phyloP scores from a whole-genome alignment of 2,113 vertebrate species.

The Psilopsiagon aymara region DNA sequence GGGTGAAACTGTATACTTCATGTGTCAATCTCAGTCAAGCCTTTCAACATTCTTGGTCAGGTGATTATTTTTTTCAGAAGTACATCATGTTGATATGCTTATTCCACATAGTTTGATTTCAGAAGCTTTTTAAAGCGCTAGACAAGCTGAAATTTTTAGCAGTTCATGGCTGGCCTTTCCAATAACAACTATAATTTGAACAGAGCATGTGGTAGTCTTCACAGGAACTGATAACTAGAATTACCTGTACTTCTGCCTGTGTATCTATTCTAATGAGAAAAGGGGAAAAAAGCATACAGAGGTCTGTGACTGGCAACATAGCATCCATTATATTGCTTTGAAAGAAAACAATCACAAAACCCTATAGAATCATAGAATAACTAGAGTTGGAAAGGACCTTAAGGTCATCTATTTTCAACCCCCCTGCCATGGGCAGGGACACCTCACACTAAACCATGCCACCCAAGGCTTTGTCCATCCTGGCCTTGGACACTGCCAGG shows the following conservation, averaged over 20 bases:
- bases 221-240: not conserved
- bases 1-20: not conserved
- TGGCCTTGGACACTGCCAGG: not conserved
- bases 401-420: not conserved
- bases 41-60: not conserved
- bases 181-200: not conserved
- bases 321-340: not conserved
- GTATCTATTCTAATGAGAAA: not conserved
- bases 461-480: not conserved
- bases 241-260: accelerated
- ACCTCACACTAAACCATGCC: not conserved
- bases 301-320: not conserved
- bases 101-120: not conserved
- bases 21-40: not conserved
- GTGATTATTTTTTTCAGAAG: not conserved
- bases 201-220: not conserved
- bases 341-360: not conserved
- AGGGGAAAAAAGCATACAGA: not conserved
- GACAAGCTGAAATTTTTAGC: not conserved
- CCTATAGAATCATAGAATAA: not conserved
- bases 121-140: not conserved
- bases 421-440: not conserved
- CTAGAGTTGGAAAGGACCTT: not conserved
- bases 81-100: not conserved
- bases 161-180: not conserved